Evolutionary conservation across 2,113 vertebrate species (phyloP).

Genomic region (Lichenostomus cassidix): DNA sequence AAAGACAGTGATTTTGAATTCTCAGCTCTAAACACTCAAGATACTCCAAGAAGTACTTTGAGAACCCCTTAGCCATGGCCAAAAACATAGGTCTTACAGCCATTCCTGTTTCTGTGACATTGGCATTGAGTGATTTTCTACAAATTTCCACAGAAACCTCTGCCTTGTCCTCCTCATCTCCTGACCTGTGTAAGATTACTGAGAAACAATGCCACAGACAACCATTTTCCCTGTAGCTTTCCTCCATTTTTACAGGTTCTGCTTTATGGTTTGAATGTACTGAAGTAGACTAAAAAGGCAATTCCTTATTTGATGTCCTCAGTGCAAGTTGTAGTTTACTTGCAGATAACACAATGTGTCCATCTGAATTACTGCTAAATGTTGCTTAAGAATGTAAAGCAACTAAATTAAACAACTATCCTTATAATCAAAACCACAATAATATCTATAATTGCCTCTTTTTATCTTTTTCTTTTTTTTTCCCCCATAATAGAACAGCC

Average conservation of each 20-base stretch:
- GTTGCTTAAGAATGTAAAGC: slow-evolving; percentile 20
- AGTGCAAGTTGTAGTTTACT: not conserved
- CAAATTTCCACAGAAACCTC: not conserved
- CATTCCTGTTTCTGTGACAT: not conserved
- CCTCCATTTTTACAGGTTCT: not conserved
- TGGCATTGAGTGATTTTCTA: not conserved
- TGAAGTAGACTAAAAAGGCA: not conserved
- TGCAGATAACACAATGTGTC: not conserved
- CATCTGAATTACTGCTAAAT: slow-evolving; percentile 17
- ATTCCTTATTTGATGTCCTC: not conserved
- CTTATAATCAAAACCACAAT: not conserved
- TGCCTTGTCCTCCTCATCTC: not conserved
- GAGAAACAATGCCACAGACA: not conserved
- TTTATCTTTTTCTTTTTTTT: not conserved
- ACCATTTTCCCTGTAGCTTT: not conserved
- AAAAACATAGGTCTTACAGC: not conserved
- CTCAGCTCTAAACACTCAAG: not conserved
- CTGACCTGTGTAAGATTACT: not conserved
- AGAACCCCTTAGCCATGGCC: not conserved
- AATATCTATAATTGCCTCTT: not conserved
- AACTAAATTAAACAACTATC: slow-evolving; percentile 10
- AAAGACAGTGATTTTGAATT: not conserved
- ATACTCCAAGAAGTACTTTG: not conserved
- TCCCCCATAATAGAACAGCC: not conserved
- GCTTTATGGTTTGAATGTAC: not conserved